These are phyloP conservation scores for Grus americana DNA, from an alignment of 2,113 vertebrate species.

Conservation along the genomic window DNA sequence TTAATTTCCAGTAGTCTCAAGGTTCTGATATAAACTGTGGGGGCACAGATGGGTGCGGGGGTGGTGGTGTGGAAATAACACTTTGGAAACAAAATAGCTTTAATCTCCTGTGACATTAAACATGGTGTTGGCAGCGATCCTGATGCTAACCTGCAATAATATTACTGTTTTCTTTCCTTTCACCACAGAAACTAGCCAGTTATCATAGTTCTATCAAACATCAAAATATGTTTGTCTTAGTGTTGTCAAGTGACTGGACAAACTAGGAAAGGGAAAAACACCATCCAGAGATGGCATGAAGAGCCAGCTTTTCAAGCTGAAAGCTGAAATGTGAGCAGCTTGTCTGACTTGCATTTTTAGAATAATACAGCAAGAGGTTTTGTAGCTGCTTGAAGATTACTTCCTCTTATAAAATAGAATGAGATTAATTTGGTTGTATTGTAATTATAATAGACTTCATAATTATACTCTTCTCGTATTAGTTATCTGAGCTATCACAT, in stretches of 20 bases:
- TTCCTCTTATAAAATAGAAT: not conserved
- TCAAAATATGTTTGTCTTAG: conserved; percentile 30
- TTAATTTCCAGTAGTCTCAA: conserved; percentile 41
- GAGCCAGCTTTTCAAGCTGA: conserved; percentile 16
- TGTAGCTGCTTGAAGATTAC: conserved; percentile 12
- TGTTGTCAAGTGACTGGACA: conserved; percentile 36
- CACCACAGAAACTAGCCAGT: conserved; percentile 18
- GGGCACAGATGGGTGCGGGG: conserved; percentile 33
- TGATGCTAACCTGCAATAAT: conserved; percentile 47
- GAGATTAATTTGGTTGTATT: not conserved
- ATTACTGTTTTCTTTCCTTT: conserved; percentile 41
- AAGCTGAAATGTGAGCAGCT: conserved; percentile 55
- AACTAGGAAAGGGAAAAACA: not conserved
- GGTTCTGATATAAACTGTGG: not conserved
- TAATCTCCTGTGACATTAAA: conserved; percentile 61
- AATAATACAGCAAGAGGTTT: not conserved
- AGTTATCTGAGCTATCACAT: not conserved
- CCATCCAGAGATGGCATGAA: conserved; percentile 4
- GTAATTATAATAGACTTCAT: not conserved
- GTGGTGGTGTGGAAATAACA: conserved; percentile 56
- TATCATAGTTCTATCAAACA: not conserved
- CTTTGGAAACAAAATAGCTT: conserved; percentile 56
- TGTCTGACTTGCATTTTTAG: conserved; percentile 58
- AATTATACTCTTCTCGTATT: not conserved
- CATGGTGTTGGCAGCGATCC: conserved; percentile 29